Evolutionary conservation across 2,797 vertebrate species (phyloP).

Genomic region (Esox masquinongy): DNA sequence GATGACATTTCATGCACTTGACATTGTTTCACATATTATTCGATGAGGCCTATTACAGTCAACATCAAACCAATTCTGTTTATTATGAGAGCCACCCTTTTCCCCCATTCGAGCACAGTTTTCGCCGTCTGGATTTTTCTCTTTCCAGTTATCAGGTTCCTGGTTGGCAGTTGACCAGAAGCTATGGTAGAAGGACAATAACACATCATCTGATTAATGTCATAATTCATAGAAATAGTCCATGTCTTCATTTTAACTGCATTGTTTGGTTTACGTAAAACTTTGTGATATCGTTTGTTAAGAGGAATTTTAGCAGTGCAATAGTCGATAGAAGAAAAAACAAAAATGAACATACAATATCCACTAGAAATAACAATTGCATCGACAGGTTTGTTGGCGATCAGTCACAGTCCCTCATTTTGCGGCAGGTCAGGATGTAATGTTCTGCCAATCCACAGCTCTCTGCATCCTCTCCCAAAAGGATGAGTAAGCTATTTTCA

Average conservation of each 20-base stretch:
- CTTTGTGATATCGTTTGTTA: neutral
- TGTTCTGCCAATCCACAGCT: too few species aligned
- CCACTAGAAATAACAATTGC: too few species aligned
- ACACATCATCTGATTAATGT: neutral
- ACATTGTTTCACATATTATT: neutral
- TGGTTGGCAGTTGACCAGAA: fast-evolving
- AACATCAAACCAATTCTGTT: conserved; percentile 36
- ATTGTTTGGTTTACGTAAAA: neutral
- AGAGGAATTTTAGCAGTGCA: too few species aligned
- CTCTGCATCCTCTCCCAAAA: too few species aligned
- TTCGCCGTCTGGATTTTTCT: fast-evolving
- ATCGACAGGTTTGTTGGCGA: too few species aligned
- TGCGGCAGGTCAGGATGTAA: too few species aligned
- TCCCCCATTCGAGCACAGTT: conserved; percentile 40
- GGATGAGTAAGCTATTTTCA: too few species aligned
- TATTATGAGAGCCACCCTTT: fast-evolving
- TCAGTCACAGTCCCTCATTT: too few species aligned
- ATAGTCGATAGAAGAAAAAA: too few species aligned
- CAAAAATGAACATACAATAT: too few species aligned
- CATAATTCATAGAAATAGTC: neutral
- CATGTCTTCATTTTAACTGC: neutral
- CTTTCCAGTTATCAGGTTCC: conserved; percentile 22
- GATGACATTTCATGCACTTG: neutral
- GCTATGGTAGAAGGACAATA: neutral
- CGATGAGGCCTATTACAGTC: conserved; percentile 14